Conservation (phyloP, 2,888 invertebrate genomes). For the Cephus runcator region DNA sequence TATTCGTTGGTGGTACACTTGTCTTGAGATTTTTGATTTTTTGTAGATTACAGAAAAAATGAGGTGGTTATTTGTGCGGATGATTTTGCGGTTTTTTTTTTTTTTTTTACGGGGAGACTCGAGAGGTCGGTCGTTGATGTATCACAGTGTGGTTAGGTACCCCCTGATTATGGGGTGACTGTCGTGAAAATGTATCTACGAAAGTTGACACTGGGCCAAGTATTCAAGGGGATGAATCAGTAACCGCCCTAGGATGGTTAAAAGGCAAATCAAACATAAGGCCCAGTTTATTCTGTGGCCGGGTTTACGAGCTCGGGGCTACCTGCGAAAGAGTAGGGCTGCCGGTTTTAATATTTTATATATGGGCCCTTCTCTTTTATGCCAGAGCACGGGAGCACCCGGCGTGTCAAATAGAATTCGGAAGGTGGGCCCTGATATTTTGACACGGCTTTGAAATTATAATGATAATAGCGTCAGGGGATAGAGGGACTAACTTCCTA, state of each 20-base stretch:
- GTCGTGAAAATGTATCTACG: background rate
- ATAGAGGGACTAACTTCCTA: slow-evolving; percentile 52
- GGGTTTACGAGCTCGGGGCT: slow-evolving; percentile 8
- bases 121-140: background rate
- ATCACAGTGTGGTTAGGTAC: background rate
- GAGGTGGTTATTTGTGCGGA: background rate
- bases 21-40: background rate
- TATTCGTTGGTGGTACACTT: background rate
- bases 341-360: slow-evolving; percentile 52
- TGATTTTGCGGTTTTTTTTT: background rate
- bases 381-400: slow-evolving; percentile 57
- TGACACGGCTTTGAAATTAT: slow-evolving; percentile 63
- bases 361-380: slow-evolving; percentile 54
- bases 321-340: background rate
- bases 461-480: slow-evolving; percentile 55
- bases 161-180: background rate
- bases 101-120: background rate
- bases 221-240: background rate
- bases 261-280: slow-evolving; percentile 2
- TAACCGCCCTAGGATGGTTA: background rate
- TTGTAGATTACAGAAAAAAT: background rate
- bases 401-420: slow-evolving; percentile 61
- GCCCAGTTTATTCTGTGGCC: background rate
- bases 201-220: background rate
- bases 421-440: slow-evolving; percentile 48